Base-by-base conservation (phyloP, 2,888 invertebrate genomes). In the Caenorhabditis imperialis region DNA sequence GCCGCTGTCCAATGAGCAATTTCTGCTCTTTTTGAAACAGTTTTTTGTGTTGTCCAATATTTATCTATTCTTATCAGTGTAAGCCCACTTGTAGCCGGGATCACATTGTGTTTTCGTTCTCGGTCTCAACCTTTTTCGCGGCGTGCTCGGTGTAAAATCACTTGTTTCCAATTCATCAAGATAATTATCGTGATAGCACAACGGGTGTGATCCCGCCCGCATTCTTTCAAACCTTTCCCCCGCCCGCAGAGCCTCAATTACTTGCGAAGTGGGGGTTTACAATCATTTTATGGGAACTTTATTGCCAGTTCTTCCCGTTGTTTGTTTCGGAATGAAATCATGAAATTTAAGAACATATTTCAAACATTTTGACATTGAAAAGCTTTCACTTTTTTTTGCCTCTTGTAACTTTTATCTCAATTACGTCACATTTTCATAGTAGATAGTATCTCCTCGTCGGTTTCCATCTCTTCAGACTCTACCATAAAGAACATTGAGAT, bases 151-250 rank as follows among this genome's bases (percentile, higher is more conserved):
- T 65, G 65, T 65, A 55, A 65, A 50, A 65, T 65, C 65, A 55
- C 65, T 65, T 65, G 55, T 65, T 65, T 50, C 65, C 55, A 65
- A 65, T 65, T 65, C 48, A 65, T 55, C 65, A 65, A 55, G 55
- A 55, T 55, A 65, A 65, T 65, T 65, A 65, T 65, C 65, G 65
- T 55, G 65, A 55, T 65, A 55, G 65, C 65, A 47, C 47, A 38
- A 18, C 27, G 55, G 38, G 62, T 18, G 53, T 22, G 16, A 45
- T 30, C 42, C 30, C 22, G 7, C 10, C 30, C 30, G n/a, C n/a
- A n/a, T n/a, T n/a, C 30, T 10, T 30, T 30, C 30, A 30, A 30
- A 30, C 10, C 30, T 6, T 30, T 42, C 55, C 55, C n/a, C n/a
- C n/a, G n/a, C n/a, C 65, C 65, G 55, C 65, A 65, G 50, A 65